Percentiles rank a stretch among this genome's conserved stretches.
Conservation (phyloP, 2,113 vertebrate species). For the Antennarius striatus region DNA sequence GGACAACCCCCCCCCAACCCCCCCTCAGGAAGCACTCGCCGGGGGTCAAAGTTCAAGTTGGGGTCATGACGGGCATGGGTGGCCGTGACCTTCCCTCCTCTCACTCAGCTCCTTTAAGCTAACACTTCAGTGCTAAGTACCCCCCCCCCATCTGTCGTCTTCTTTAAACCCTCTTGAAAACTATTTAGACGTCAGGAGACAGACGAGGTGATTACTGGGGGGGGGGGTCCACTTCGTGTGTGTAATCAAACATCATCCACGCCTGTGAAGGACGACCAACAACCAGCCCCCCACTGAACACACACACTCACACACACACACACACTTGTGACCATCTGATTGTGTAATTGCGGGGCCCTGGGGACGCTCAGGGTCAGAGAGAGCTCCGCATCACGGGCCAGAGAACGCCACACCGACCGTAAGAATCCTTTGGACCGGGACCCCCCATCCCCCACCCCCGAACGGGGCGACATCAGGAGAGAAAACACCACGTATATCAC, state of each 20-base stretch:
- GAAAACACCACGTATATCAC: no score
- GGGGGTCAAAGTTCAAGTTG: constrained; percentile 62
- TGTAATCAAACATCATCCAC: constrained; percentile 51
- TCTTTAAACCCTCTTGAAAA: constrained; percentile 44
- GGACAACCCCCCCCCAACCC: constrained; percentile 5
- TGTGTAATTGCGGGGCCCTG: constrained; percentile 56
- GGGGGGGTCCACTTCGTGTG: constrained; percentile 17
- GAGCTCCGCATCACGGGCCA: constrained; percentile 44
- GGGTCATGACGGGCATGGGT: constrained; percentile 58
- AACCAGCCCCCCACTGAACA: constrained; percentile 56
- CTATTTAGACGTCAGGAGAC: constrained; percentile 34
- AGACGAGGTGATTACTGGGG: constrained; percentile 24
- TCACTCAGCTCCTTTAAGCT: constrained; percentile 53
- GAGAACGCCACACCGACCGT: constrained; percentile 16
- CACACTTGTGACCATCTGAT: constrained; percentile 67
- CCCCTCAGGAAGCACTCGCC: constrained; percentile 1
- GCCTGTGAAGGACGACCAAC: constrained; percentile 49
- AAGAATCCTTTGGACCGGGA: constrained; percentile 8
- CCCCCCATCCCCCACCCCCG: constrained; percentile 1
- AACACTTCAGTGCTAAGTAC: constrained; percentile 69
- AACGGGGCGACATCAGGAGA: not conserved
- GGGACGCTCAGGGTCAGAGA: constrained; percentile 52
- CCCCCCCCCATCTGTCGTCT: constrained; percentile 58
- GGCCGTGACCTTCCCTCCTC: constrained; percentile 65
- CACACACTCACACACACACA: constrained; percentile 55